Conservation (phyloP, 2,113 vertebrate genomes). For the Microtus oregoni region DNA sequence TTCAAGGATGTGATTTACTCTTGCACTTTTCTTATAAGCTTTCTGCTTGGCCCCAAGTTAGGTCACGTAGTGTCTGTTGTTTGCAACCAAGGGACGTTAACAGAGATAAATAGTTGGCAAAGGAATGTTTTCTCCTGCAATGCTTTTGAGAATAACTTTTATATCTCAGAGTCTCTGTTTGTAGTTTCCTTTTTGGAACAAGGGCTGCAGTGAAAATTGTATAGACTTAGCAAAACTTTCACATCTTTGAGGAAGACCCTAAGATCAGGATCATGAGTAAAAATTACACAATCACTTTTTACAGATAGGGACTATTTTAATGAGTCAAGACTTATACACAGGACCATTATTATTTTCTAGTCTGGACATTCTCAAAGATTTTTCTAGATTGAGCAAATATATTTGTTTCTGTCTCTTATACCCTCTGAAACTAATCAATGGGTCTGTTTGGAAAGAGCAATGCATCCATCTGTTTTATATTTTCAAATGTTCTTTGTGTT, state of each 20-base stretch:
- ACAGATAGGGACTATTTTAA: constrained; percentile 54
- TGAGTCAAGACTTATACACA: background rate
- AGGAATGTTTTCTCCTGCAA: constrained; percentile 29
- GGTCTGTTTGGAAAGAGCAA: background rate
- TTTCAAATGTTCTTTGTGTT: background rate
- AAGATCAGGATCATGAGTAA: background rate
- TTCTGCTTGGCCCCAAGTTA: background rate
- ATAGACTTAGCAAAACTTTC: background rate
- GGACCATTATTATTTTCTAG: background rate
- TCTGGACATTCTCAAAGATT: background rate
- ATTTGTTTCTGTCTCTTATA: background rate
- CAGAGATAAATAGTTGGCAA: constrained; percentile 52
- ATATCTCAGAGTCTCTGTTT: constrained; percentile 2
- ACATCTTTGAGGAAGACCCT: background rate
- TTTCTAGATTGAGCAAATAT: background rate
- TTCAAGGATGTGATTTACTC: constrained; percentile 36
- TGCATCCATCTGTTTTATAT: background rate
- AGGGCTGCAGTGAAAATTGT: constrained; percentile 19
- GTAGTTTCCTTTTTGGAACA: constrained; percentile 13
- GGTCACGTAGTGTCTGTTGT: background rate
- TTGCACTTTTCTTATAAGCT: constrained; percentile 10
- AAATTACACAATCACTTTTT: constrained; percentile 18
- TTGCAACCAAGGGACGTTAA: background rate
- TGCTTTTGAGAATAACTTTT: background rate
- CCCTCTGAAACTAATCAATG: background rate